Percentiles rank a stretch among this genome's conserved stretches.
Evolutionary conservation across 2,113 vertebrate genomes (phyloP).

Genomic region (Irena cyanogastra): DNA sequence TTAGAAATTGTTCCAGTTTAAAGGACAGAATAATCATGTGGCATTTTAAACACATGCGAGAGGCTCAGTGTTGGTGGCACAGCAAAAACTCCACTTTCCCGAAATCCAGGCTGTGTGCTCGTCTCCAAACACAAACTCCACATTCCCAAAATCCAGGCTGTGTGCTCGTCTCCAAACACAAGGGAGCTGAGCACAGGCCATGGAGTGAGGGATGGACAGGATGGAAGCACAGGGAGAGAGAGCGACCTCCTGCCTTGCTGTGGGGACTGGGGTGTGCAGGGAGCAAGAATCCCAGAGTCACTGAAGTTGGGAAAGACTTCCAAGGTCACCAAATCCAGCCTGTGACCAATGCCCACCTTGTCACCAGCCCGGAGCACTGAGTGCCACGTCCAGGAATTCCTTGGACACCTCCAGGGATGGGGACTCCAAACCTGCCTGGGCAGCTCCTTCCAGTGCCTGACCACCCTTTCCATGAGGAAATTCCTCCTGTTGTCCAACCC

Average conservation of each 20-base stretch:
- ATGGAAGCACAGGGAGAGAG: no score
- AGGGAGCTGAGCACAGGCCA: fast-evolving
- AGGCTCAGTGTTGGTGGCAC: background rate
- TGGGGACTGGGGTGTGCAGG: background rate
- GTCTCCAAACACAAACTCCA: fast-evolving
- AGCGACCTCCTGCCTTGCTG: background rate
- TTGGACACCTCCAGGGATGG: background rate
- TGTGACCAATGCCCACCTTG: background rate
- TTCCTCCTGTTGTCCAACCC: background rate
- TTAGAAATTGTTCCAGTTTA: background rate
- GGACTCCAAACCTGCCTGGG: background rate
- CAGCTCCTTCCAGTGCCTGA: fast-evolving
- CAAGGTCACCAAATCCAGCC: background rate
- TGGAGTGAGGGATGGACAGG: background rate
- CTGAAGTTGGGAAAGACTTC: background rate
- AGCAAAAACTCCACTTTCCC: background rate
- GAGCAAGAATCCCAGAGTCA: background rate
- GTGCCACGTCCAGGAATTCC: fast-evolving
- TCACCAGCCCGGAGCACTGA: background rate
- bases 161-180: fast-evolving
- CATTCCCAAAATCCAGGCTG: background rate
- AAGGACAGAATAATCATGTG: background rate
- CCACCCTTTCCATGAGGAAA: background rate
- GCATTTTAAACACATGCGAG: background rate
- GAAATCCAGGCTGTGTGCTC: background rate